A percentile compares a stretch with the other conserved stretches of the same genome.
Evolutionary conservation across 2,113 vertebrate species (phyloP).

Genomic region (Mungos mungo): DNA sequence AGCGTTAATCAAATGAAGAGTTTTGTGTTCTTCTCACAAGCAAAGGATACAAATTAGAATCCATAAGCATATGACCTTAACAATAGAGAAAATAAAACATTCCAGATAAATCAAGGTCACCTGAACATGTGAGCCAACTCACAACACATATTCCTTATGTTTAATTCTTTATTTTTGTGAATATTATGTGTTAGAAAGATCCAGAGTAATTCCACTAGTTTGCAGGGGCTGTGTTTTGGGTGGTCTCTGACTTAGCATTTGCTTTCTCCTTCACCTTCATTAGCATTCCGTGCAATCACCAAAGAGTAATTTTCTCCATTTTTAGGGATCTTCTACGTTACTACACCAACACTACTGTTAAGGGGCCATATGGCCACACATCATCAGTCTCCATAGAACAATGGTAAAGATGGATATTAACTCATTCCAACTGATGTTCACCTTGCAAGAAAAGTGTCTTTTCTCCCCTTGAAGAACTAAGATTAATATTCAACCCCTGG

Average conservation of each 20-base stretch:
- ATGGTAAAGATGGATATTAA: neutral
- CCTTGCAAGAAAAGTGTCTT: neutral
- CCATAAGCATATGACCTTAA: constrained; percentile 29
- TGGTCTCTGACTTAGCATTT: neutral
- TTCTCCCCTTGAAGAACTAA: neutral
- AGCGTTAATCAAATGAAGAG: constrained; percentile 72
- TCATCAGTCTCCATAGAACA: neutral
- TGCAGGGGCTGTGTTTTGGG: neutral
- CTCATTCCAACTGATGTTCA: neutral
- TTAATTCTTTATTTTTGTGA: neutral
- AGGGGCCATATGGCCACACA: neutral
- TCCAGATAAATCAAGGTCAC: neutral
- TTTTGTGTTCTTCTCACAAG: constrained; percentile 64
- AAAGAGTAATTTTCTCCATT: neutral
- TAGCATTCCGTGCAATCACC: neutral
- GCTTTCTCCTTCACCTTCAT: neutral
- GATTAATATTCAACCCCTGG: neutral
- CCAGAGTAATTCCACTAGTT: neutral
- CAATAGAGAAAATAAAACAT: constrained; percentile 42
- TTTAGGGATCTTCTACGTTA: neutral
- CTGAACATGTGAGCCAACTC: neutral
- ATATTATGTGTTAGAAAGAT: neutral
- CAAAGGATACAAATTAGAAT: constrained; percentile 47
- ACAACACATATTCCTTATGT: neutral
- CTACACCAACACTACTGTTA: too few relatives aligned